phyloP scores from a whole-genome alignment of 1,140 invertebrate species.

The Drosophila pallidifrons region DNA sequence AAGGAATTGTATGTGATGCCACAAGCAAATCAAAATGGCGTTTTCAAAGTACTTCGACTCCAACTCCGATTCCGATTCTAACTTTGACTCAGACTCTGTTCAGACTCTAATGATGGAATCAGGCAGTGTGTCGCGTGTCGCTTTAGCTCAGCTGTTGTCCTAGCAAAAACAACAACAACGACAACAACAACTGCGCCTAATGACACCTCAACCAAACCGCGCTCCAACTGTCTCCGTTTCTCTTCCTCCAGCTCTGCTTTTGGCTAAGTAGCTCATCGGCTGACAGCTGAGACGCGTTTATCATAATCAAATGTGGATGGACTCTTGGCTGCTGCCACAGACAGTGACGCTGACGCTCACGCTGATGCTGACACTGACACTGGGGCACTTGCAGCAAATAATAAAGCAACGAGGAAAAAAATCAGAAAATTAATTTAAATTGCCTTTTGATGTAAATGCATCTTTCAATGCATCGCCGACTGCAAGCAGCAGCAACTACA shows the following conservation, averaged over 20 bases:
- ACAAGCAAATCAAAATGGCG: slow-evolving; percentile 75
- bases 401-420: slow-evolving; percentile 45
- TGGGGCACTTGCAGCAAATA: slow-evolving; percentile 46
- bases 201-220: slow-evolving; percentile 46
- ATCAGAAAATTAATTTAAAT: slow-evolving; percentile 83
- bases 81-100: neutral
- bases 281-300: slow-evolving; percentile 81
- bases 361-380: slow-evolving; percentile 29
- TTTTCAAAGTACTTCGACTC: slow-evolving; percentile 18
- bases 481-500: slow-evolving; percentile 26
- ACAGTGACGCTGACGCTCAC: slow-evolving; percentile 13
- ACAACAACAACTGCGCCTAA: slow-evolving; percentile 50
- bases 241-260: slow-evolving; percentile 16
- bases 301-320: slow-evolving; percentile 82
- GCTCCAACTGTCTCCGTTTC: neutral
- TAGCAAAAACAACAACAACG: slow-evolving; percentile 9
- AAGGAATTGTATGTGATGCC: slow-evolving; percentile 26
- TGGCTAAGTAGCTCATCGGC: slow-evolving; percentile 72
- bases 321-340: slow-evolving; percentile 37
- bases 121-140: slow-evolving; percentile 44
- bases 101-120: slow-evolving; percentile 34
- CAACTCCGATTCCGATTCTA: neutral
- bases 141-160: slow-evolving; percentile 78
- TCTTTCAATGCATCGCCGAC: slow-evolving; percentile 76
- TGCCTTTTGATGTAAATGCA: slow-evolving; percentile 83